A percentile compares a stretch with the other conserved stretches of the same genome.
Conservation (phyloP, 2,888 invertebrate species). For the Sminthurides aquaticus region DNA sequence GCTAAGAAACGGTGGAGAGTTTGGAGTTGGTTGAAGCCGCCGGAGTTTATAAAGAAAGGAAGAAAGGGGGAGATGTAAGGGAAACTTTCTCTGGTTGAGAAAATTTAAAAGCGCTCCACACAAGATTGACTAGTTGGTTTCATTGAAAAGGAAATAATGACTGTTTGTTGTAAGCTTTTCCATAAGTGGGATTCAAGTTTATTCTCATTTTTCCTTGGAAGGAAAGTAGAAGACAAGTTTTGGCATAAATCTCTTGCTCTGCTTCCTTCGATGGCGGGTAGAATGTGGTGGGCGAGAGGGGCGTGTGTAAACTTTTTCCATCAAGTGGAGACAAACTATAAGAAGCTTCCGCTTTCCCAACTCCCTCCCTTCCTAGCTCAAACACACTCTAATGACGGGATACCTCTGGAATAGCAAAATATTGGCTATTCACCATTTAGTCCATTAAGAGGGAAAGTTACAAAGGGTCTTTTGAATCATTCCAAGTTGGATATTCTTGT, state of each 20-base stretch:
- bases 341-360: no score
- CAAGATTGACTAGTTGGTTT: no score
- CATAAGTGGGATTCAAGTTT: conserved; percentile 16
- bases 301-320: background rate
- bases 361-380: no score
- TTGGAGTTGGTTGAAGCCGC: no score
- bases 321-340: background rate
- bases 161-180: conserved; percentile 12
- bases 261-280: no score
- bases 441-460: background rate
- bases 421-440: background rate
- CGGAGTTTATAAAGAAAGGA: no score
- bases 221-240: background rate
- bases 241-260: background rate
- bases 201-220: conserved; percentile 10
- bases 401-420: background rate
- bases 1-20: no score
- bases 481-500: background rate
- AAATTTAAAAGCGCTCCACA: no score
- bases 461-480: background rate
- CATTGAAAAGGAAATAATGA: conserved; percentile 22
- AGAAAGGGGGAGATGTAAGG: no score
- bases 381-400: background rate
- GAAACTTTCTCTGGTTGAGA: no score
- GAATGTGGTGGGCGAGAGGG: no score